Base-by-base conservation (phyloP, 2,797 vertebrate species). In the Eulemur coronatus region DNA sequence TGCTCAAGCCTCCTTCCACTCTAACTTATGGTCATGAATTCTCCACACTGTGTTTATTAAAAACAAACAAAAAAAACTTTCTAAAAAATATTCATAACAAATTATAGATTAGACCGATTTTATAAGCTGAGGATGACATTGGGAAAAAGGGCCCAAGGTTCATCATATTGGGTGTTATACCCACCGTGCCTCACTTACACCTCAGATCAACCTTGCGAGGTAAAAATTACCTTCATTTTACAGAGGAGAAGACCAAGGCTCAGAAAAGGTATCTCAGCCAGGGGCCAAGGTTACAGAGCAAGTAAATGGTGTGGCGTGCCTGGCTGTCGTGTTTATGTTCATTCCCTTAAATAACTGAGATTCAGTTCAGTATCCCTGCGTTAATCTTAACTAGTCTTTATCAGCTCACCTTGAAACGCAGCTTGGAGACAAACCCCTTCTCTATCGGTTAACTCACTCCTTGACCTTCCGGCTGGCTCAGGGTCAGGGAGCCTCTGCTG, bases 211-310 rank as follows among this genome's bases (percentile, higher is more conserved):
- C 9, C 11, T 63, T 20, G 26, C 46, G 30, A 76, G 24, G 18
- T 65, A 86, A 79, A 84, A 91, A 81, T 41, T n/a, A 33, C 46
- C 35, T 72, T 59, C 43, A 65, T 84, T 94, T 93, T 76, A 86
- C 10, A 50, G 30, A 17, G 41, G 67, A 85, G 70, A 81, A 73
- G 81, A 82, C 11, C 6, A 4, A 91, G 17, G 26, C 5, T 81
- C 15, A 55, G 30, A 75, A 59, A 9, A 33, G 10, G 33, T 70
- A 35, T 72, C 20, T 72, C 46, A 55, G 43, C 12, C 9, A 63
- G 22, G 5, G 33, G 63, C 35, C 43, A 63, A 52, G 46, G 26
- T 73, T 15, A 50, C 35, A 48, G 8, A 17, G 20, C 4, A 52
- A 35, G 35, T n/a, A 52, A 73, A 28, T 24, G 26, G 69, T 59